These are phyloP conservation scores for Lobophora halterata DNA, from an alignment of 2,888 invertebrate genomes.

Conservation along the genomic window DNA sequence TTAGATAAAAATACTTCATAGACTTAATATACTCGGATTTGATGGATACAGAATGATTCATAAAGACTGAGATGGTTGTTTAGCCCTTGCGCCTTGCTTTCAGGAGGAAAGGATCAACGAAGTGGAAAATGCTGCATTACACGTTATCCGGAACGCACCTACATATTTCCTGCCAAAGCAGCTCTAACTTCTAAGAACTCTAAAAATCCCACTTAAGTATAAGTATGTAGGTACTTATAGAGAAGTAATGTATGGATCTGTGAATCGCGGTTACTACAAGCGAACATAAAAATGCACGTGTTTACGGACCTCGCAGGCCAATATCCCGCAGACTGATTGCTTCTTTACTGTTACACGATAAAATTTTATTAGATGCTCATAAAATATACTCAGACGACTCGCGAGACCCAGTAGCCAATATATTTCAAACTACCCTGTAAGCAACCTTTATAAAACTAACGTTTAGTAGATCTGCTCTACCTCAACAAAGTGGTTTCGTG, in stretches of 20 bases:
- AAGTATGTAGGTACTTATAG: constrained; percentile 42
- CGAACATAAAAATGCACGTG: constrained; percentile 76
- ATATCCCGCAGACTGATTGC: constrained; percentile 78
- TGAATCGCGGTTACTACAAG: constrained; percentile 56
- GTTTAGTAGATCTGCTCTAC: constrained; percentile 34
- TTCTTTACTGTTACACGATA: constrained; percentile 81
- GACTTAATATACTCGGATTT: too few species aligned
- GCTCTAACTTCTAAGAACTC: constrained; percentile 14
- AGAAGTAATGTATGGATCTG: constrained; percentile 45
- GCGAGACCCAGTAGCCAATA: constrained; percentile 75
- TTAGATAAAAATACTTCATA: too few species aligned
- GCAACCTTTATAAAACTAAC: constrained; percentile 65
- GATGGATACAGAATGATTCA: too few species aligned
- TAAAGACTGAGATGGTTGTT: too few species aligned
- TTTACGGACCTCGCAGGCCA: constrained; percentile 75
- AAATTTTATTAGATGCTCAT: constrained; percentile 76
- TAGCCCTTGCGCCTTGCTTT: constrained; percentile 6
- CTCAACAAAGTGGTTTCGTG: constrained; percentile 18
- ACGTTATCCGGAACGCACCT: constrained; percentile 11
- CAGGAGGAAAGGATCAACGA: constrained; percentile 10
- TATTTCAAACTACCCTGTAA: constrained; percentile 74
- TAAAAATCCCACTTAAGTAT: too few species aligned
- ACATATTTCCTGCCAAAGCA: constrained; percentile 17
- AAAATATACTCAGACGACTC: constrained; percentile 74
- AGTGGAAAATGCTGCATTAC: constrained; percentile 20